These are phyloP conservation scores for Protosalanx chinensis DNA, from an alignment of 2,797 vertebrate genomes.

Conservation along the genomic window DNA sequence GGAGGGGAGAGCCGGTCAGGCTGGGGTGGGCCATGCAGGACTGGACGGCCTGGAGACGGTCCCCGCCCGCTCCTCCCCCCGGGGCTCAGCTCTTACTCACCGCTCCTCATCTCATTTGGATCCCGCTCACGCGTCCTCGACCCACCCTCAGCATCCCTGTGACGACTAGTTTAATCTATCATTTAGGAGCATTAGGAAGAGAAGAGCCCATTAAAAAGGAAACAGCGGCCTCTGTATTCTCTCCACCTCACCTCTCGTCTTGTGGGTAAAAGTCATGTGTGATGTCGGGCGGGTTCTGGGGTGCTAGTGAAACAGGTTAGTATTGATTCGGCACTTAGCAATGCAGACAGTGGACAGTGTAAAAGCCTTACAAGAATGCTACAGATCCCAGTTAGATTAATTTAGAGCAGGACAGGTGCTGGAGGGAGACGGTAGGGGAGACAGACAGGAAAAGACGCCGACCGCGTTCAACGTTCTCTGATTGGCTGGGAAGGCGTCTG, in stretches of 20 bases:
- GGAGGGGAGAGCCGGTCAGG: background rate
- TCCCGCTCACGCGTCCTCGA: slow-evolving; percentile 43
- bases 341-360: slow-evolving; percentile 64
- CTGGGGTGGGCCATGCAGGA: background rate
- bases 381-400: slow-evolving; percentile 62
- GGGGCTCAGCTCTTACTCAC: background rate
- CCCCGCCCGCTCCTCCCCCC: background rate
- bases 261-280: slow-evolving; percentile 54
- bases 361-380: slow-evolving; percentile 62
- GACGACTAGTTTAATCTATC: slow-evolving; percentile 58
- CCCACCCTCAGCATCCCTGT: slow-evolving; percentile 34
- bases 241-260: slow-evolving; percentile 13
- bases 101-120: slow-evolving; percentile 36
- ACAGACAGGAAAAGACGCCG: background rate
- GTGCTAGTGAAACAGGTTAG: slow-evolving; percentile 65
- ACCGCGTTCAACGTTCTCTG: background rate
- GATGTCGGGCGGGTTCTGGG: slow-evolving; percentile 54
- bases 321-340: slow-evolving; percentile 67
- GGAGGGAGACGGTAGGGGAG: slow-evolving; percentile 20
- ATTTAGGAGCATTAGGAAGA: slow-evolving; percentile 62
- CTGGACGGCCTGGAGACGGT: too few relatives aligned
- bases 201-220: slow-evolving; percentile 46
- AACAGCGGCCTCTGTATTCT: background rate
- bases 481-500: slow-evolving; percentile 6
- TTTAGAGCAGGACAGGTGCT: slow-evolving; percentile 35